Conservation (phyloP, 2,113 vertebrate genomes). For the Laticauda laticaudata region DNA sequence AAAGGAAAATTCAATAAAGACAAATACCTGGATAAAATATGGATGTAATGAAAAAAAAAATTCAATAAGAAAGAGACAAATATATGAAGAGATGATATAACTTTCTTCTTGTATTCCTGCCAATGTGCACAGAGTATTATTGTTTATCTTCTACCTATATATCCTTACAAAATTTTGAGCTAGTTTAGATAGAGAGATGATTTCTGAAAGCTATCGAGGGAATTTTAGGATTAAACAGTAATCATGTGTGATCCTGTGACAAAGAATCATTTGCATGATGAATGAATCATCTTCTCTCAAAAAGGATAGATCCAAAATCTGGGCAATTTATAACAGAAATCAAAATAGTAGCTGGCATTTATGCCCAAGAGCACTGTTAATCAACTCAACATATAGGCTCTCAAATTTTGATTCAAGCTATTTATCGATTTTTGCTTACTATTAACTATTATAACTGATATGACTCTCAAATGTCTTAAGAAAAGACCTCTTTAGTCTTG, state of each 20-base stretch:
- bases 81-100: conserved; percentile 33
- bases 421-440: background rate
- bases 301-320: background rate
- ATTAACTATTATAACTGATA: no score
- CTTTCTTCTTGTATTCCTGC: background rate
- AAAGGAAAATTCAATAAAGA: conserved; percentile 40
- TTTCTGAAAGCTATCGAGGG: background rate
- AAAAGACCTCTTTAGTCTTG: background rate
- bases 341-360: background rate
- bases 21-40: conserved; percentile 41
- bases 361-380: background rate
- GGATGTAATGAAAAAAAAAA: conserved; percentile 24
- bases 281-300: background rate
- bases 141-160: background rate
- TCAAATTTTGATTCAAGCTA: background rate
- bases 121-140: background rate
- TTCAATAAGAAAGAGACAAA: conserved; percentile 34
- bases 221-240: background rate
- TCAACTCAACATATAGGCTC: background rate
- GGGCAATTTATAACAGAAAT: background rate
- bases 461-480: background rate
- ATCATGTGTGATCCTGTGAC: background rate
- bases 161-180: background rate
- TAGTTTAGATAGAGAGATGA: background rate
- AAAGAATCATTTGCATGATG: background rate